Base-by-base conservation (phyloP, 2,888 invertebrate species). In the Mimas tiliae region DNA sequence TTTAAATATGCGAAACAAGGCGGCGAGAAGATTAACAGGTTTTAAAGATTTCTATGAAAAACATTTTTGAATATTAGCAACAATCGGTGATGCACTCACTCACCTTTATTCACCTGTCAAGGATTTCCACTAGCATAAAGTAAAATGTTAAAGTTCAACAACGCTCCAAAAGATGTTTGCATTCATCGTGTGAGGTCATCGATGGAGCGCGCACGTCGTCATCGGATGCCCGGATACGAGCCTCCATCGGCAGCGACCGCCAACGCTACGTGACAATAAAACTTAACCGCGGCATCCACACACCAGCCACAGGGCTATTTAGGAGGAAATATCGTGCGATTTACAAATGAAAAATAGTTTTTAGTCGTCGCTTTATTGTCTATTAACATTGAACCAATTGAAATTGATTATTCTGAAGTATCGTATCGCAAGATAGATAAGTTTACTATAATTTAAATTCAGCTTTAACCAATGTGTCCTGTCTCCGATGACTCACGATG, bases 141-240 rank as follows among this genome's bases (percentile, higher is more conserved):
- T 42, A 38, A 76, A 80, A 85, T 82, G 83, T 62, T 82, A 84
- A 82, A 83, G 85, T 85, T 85, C 78, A 66, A 33, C 62, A 51
- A 51, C 34, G 51, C 33, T 68, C 71, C 19, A 68, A 73, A 69
- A 67, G 45, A 58, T 58, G 64, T 64, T 62, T 52, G 52, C 33
- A 64, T 77, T 73, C 74, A 75, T 74, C 74, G 71, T 63, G 76
- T 87, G 87, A 88, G 79, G 77, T 87, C 87, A 87, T 82, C 79
- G 71, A 50, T 66, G 64, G 66, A 67, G 69, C 67, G 62, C 64
- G 50, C 11, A 65, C 79, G 72, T 69, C 74, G 78, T 81, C 78
- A 80, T 71, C 69, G 55, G 63, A 69, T 70, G 67, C 70, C 70
- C 69, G 70, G 70, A 69, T 71, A 67, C 70, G 69, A 53, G 67